Evolutionary conservation across 1,140 invertebrate species (phyloP), one percentile per base, ranked within the genome.

Genomic region (Vanessa tameamea): DNA sequence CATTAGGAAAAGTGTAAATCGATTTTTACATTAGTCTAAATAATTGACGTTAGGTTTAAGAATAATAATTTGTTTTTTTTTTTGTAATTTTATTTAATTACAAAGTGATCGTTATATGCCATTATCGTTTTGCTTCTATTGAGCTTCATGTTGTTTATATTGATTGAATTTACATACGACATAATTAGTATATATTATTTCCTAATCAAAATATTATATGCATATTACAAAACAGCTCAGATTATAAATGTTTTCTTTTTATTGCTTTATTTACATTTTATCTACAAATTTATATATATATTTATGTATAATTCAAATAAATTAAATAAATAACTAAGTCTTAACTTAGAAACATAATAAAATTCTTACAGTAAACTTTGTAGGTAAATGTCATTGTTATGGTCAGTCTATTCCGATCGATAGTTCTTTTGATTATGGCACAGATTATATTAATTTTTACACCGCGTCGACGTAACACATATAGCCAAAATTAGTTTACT

Each of bases 101-200:
- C 73, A 83, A 77, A 81, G 73, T 85, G 79, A 81, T 82, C 80
- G 81, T 78, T 67, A 77, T 81, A 86, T 85, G 87, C 85, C 87
- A 88, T 88, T 87, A 84, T 82, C 74, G 78, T 76, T 84, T 82
- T 86, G 87, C 87, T 86, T 88, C 81, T 87, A 84, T 85, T 86
- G 85, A 88, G 82, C 87, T 80, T 79, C 76, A 79, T 77, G 79
- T 84, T 87, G 73, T 81, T 80, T 75, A 73, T 48, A 12, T 69
- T 55, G n/a, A 50, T 68, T 50, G 48, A 50, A 50, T 50, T 55
- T 55, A 57, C 23, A 57, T 57, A 48, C 59, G n/a, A 64, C n/a
- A 50, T 16, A 48, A 16, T 69, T 59, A 16, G 7, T 64, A 71
- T 75, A 67, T 69, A 53, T 57, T 51, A 14, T 67, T 67, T 55